Percentiles rank a stretch among this genome's conserved stretches.
phyloP scores from a whole-genome alignment of 2,113 vertebrate species.

The Panthera uncia region DNA sequence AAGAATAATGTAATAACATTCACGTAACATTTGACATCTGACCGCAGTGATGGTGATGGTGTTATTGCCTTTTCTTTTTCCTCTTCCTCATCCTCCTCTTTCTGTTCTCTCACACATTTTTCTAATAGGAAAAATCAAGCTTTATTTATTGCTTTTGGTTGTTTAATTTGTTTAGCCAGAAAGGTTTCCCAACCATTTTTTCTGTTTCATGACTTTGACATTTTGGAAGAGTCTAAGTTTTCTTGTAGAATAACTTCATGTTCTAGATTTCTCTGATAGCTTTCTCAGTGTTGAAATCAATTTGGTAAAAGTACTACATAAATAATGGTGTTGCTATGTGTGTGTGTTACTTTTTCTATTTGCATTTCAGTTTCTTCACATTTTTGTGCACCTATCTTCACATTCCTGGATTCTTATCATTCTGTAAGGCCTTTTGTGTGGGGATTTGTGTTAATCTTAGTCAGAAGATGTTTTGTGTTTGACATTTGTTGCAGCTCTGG shows the following conservation, averaged over 20 bases:
- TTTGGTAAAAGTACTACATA: neutral
- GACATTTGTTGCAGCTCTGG: neutral
- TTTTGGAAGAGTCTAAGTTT: neutral
- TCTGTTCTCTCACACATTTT: neutral
- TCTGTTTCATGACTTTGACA: neutral
- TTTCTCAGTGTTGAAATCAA: neutral
- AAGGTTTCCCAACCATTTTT: neutral
- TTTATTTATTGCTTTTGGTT: neutral
- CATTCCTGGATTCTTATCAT: neutral
- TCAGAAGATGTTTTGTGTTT: neutral
- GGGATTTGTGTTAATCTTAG: neutral
- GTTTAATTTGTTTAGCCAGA: neutral
- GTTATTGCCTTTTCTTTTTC: rapidly evolving
- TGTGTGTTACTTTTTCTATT: neutral
- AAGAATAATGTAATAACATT: neutral
- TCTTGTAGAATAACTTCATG: neutral
- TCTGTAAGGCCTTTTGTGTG: neutral
- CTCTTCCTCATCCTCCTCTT: too few species aligned
- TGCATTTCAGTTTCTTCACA: neutral
- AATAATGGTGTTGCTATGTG: neutral
- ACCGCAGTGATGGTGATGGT: neutral
- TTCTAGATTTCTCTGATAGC: neutral
- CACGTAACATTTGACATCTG: rapidly evolving
- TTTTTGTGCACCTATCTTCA: neutral
- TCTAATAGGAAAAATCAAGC: neutral